Conservation (phyloP, 2,113 vertebrate species). For the Siniperca knerii region DNA sequence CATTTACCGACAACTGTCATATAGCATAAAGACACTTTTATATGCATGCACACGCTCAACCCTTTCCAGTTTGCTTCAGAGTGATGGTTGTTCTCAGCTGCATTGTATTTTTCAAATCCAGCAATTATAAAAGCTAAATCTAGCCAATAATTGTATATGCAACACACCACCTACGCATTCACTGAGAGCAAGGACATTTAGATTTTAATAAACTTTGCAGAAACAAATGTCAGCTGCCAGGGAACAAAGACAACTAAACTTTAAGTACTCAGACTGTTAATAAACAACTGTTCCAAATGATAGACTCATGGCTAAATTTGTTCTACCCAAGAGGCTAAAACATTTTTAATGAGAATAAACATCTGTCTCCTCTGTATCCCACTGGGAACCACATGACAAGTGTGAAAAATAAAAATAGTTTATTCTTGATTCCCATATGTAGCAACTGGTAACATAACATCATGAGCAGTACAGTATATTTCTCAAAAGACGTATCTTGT, state of each 20-base stretch:
- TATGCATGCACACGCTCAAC: background rate
- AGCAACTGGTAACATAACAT: background rate
- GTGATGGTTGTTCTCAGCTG: background rate
- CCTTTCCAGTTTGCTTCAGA: background rate
- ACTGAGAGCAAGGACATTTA: background rate
- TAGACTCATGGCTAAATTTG: conserved; percentile 64
- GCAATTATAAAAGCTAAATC: conserved; percentile 8
- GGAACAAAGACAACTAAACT: conserved; percentile 23
- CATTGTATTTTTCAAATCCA: background rate
- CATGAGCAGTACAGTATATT: background rate
- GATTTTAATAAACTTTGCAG: conserved; percentile 27
- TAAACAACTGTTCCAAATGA: conserved; percentile 61
- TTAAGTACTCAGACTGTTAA: conserved; percentile 25
- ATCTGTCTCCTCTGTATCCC: conserved; percentile 60
- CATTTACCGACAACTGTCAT: background rate
- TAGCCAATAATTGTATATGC: background rate
- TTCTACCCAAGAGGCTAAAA: conserved; percentile 62
- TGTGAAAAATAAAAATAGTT: conserved; percentile 67
- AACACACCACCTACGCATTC: background rate
- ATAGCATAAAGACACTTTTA: background rate
- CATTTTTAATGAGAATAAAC: conserved; percentile 75
- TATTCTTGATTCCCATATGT: conserved; percentile 28
- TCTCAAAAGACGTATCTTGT: background rate
- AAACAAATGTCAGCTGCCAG: conserved; percentile 34
- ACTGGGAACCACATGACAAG: conserved; percentile 63